phyloP scores from a whole-genome alignment of 64 coral and sea anemone genomes.

The Pocillopora damicornis region DNA sequence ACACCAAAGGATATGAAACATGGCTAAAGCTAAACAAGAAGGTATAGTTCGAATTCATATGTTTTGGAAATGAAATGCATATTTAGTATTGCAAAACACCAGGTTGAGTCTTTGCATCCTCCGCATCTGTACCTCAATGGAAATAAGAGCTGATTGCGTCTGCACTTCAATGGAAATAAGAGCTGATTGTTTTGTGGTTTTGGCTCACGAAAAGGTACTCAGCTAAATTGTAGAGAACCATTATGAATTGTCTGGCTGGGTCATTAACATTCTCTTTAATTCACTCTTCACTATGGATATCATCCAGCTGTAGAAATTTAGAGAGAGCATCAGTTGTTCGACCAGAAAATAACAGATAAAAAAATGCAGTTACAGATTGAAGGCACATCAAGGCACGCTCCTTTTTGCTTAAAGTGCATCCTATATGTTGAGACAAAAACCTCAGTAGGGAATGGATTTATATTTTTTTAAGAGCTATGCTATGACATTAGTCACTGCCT shows the following conservation, averaged over 20 bases:
- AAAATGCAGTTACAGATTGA: background rate
- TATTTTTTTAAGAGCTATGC: too few species aligned
- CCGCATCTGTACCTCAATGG: background rate
- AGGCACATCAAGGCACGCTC: too few species aligned
- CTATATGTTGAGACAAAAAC: too few species aligned
- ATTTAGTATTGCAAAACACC: background rate
- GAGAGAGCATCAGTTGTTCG: background rate
- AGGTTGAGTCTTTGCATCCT: background rate
- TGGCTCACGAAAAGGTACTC: background rate
- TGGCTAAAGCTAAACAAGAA: constrained; percentile 98
- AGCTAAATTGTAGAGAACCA: background rate
- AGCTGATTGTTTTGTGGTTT: background rate
- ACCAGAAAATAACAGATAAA: background rate
- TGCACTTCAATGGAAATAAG: background rate
- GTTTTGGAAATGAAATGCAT: background rate
- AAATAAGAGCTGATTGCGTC: background rate
- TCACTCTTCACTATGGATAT: background rate
- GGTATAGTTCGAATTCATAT: constrained; percentile 21
- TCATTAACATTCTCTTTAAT: background rate
- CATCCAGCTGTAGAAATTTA: background rate
- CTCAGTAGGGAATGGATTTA: background rate
- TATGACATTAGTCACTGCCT: too few species aligned
- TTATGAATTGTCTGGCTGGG: background rate
- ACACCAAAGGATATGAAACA: constrained; percentile 69
- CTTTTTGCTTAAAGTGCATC: too few species aligned